Evolutionary conservation across 2,113 vertebrate genomes (phyloP).

Genomic region (Vimba vimba): DNA sequence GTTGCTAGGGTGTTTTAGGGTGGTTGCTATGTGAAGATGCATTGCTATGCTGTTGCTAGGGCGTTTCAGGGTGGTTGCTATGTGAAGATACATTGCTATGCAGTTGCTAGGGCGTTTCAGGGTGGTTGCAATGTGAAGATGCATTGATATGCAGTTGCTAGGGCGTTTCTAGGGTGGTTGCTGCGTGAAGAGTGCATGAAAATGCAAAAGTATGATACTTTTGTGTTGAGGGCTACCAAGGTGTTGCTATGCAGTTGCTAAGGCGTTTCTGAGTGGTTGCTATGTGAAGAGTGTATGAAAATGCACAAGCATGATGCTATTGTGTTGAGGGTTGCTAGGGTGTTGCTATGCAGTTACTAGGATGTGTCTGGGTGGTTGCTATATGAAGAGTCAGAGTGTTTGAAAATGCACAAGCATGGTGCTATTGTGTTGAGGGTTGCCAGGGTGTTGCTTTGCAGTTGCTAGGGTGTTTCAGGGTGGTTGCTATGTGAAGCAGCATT

Average conservation of each 20-base stretch:
- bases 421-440: neutral
- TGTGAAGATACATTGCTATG: neutral
- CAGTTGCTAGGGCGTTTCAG: neutral
- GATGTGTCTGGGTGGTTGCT: neutral
- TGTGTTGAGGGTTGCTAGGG: neutral
- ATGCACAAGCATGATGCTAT: neutral
- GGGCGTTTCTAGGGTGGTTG: too few relatives aligned
- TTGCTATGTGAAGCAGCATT: neutral
- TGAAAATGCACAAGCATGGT: neutral
- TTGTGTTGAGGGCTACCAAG: too few relatives aligned
- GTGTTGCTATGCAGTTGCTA: too few relatives aligned
- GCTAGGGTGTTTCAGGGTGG: neutral
- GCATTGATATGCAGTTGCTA: too few relatives aligned
- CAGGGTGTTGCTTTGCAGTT: neutral
- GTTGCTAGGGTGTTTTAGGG: neutral
- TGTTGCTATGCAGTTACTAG: neutral
- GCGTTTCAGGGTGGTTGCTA: too few relatives aligned
- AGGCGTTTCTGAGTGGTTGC: neutral
- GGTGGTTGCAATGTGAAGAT: too few relatives aligned
- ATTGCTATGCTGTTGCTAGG: too few relatives aligned
- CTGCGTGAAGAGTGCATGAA: too few relatives aligned
- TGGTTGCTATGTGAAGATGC: too few relatives aligned
- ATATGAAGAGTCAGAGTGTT: neutral
- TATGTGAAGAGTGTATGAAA: neutral
- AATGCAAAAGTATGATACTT: too few relatives aligned